Base-by-base conservation (phyloP, 2,888 invertebrate genomes). In the Campopleginae sp. region DNA sequence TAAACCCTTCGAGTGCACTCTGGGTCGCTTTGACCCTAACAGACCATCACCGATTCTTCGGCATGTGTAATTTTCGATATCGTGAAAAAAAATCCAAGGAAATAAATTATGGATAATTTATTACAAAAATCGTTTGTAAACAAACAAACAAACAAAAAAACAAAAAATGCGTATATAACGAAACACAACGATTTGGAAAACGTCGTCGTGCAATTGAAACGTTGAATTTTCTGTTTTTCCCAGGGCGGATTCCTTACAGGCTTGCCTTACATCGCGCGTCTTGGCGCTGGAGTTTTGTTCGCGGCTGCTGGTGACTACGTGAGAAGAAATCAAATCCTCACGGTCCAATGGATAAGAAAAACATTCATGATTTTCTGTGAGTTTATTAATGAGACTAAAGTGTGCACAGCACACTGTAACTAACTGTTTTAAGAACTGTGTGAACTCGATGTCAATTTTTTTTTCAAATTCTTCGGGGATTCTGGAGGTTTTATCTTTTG, bases 191-290 rank as follows among this genome's bases (percentile, higher is more conserved):
- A 38, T 38, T 38, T 0, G 38, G 10, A 38, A 38, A 38, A 8
- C 38, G 8, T 1, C 38, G 0, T 38, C 7, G 6, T 38, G 38
- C 38, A 38, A 19, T 33, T 27, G n/a, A 14, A 10, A 58, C 14
- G 10, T 7, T 12, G 14, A 3, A 27, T 44, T 51, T 8, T 2
- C 10, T 6, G 14, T 46, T 51, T 46, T 76, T 81, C 83, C 1
- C 95, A 96, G 86, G 97, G 97, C 61, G 97, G 97, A 48, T 94
- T 96, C 14, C 94, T 97, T 80, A 96, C 97, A 14, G 96, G 97
- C 8, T 92, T 97, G 78, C 97, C 97, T 0, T 97, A 97, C 89
- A 95, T 97, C 75, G 96, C 96, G 0, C 95, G 97, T 89, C 93
- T 97, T 84, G 91, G 96, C 31, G 94, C 96, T 72, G 97, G 97